phyloP scores from a whole-genome alignment of 2,888 invertebrate genomes.

The Emesis furor region DNA sequence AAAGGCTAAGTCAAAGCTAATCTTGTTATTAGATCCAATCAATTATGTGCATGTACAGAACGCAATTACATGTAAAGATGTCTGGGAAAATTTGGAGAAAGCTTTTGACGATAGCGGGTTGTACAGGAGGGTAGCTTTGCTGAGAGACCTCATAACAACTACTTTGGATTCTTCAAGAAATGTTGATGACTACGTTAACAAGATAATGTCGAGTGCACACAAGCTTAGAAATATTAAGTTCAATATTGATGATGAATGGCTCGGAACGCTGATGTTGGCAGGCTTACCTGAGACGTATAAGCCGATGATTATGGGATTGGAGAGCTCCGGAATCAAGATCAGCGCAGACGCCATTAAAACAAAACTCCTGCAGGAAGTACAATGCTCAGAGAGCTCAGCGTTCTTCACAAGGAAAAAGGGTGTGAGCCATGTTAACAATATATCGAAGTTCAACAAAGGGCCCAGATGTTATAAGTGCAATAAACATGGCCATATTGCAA shows the following conservation, averaged over 20 bases:
- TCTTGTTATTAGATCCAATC: not conserved
- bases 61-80: constrained; percentile 36
- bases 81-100: constrained; percentile 41
- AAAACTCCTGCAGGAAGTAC: constrained; percentile 58
- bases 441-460: no score
- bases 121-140: constrained; percentile 39
- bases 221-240: constrained; percentile 63
- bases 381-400: constrained; percentile 35
- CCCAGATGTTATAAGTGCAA: no score
- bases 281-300: constrained; percentile 62
- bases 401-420: constrained; percentile 27
- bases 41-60: constrained; percentile 14
- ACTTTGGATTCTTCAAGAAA: not conserved
- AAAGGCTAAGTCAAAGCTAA: not conserved
- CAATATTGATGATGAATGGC: constrained; percentile 63
- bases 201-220: constrained; percentile 58
- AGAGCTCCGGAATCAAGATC: constrained; percentile 54
- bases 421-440: no score
- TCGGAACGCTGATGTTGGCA: constrained; percentile 58
- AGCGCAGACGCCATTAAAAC: constrained; percentile 23
- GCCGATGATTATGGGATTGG: constrained; percentile 70
- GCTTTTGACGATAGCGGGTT: constrained; percentile 54
- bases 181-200: constrained; percentile 53
- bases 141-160: constrained; percentile 26
- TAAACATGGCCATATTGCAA: no score